Base-by-base conservation (phyloP, 2,888 invertebrate genomes). In the Sphaeridia pumilis region DNA sequence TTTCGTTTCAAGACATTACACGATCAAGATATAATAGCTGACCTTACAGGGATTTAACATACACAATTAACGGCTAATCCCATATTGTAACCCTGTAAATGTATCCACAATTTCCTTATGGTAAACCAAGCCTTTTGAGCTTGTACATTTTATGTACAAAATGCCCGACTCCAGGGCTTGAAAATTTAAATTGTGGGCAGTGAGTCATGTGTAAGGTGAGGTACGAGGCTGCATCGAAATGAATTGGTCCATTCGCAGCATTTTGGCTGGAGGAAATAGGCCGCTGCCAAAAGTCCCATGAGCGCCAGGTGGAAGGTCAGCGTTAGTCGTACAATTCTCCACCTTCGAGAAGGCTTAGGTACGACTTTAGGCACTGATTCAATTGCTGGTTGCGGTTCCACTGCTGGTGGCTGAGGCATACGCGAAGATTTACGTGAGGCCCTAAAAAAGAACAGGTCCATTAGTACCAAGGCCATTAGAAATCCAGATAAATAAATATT, bases 181-280 rank as follows among this genome's bases (percentile, higher is more conserved):
- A 12, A n/a, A 41, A 12, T 14, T 55, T 58, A 63, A 41, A 64
- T 64, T 21, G 61, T 63, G 34, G 64, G 64, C 27, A 63, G 58
- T 44, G 57, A 51, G 38, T 64, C 64, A 41, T 64, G 64, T 27
- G 60, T 61, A 24, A 64, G 45, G 36, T 61, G 59, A 43, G 64
- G 64, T 31, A 63, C 62, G 22, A 64, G 50, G 51, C 61, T 61
- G 57, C 63, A 63, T 46, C 63, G 60, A 55, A 63, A 64, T 41
- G 64, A 61, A 53, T 65, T 65, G 45, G 60, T 52, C 44, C 54
- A 63, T 56, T 65, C 65, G 51, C 65, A 65, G 54, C 65, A 65
- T 46, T 56, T 58, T 27, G 65, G 65, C 22, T 63, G 58, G 21
- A 65, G 56, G 43, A 63, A 60, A 50, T 60, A 63, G 14, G 64